Conservation (phyloP, 2,888 invertebrate genomes). For the Sicus ferrugineus region DNA sequence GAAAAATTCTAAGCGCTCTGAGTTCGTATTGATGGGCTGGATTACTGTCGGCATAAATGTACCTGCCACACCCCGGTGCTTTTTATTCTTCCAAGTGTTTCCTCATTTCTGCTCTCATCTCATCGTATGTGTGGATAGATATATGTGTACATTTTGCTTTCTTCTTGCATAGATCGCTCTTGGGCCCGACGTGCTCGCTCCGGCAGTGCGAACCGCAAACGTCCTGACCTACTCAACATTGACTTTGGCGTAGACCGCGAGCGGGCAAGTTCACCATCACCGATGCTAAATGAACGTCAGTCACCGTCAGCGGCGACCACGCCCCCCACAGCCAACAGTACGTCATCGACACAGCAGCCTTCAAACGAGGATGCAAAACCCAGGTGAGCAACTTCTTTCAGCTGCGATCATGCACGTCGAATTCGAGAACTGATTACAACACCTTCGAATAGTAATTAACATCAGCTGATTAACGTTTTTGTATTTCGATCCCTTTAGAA, state of each 20-base stretch:
- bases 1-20: no score
- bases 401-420: neutral
- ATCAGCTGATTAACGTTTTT: neutral
- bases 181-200: slow-evolving; percentile 81
- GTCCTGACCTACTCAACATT: slow-evolving; percentile 79
- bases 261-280: slow-evolving; percentile 74
- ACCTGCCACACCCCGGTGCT: no score
- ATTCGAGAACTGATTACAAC: no score
- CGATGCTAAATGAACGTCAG: slow-evolving; percentile 64
- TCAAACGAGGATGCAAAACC: slow-evolving; percentile 67
- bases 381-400: slow-evolving; percentile 63
- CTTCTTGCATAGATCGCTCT: slow-evolving; percentile 85
- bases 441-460: neutral
- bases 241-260: slow-evolving; percentile 79
- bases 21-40: neutral
- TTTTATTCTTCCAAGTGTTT: neutral
- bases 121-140: no score
- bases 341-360: slow-evolving; percentile 48
- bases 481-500: slow-evolving; percentile 45
- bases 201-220: slow-evolving; percentile 75
- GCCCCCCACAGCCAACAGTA: slow-evolving; percentile 30
- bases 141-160: no score
- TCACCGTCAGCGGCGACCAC: slow-evolving; percentile 45
- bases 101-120: neutral
- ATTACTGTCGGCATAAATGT: no score